phyloP scores from a whole-genome alignment of 2,797 vertebrate species.

The Todus mexicanus region DNA sequence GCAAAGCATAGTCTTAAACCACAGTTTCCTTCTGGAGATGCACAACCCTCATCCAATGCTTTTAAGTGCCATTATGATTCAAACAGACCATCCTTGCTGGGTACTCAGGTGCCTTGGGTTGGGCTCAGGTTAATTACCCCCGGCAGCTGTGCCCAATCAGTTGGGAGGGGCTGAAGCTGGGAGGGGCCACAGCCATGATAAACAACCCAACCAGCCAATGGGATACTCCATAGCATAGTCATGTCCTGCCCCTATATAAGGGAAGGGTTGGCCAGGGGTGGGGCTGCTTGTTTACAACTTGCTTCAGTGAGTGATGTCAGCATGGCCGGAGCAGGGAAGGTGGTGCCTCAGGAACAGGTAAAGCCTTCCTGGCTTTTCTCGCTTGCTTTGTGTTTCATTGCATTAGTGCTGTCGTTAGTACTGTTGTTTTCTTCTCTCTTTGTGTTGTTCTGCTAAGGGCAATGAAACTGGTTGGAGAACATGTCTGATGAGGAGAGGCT shows the following conservation, averaged over 20 bases:
- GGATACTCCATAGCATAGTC: background rate
- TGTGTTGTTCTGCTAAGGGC: too few relatives aligned
- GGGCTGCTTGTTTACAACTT: background rate
- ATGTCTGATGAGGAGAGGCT: too few relatives aligned
- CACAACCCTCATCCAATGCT: background rate
- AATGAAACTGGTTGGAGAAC: too few relatives aligned
- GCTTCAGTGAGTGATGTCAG: background rate
- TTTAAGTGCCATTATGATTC: rapidly evolving
- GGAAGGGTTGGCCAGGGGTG: background rate
- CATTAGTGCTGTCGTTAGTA: background rate
- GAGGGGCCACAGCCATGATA: background rate
- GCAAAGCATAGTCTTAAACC: background rate
- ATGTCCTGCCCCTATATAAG: background rate
- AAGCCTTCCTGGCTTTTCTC: background rate
- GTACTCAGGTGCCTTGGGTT: background rate
- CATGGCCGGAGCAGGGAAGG: background rate
- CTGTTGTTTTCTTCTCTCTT: too few relatives aligned
- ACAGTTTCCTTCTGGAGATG: background rate
- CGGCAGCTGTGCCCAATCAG: background rate
- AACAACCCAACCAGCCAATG: background rate
- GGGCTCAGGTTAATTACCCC: background rate
- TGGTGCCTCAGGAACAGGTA: background rate
- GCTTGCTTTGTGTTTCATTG: background rate
- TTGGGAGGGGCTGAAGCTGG: background rate
- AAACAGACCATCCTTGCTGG: too few relatives aligned